Conservation (phyloP, 2,888 invertebrate species). For the Nysson spinosus region DNA sequence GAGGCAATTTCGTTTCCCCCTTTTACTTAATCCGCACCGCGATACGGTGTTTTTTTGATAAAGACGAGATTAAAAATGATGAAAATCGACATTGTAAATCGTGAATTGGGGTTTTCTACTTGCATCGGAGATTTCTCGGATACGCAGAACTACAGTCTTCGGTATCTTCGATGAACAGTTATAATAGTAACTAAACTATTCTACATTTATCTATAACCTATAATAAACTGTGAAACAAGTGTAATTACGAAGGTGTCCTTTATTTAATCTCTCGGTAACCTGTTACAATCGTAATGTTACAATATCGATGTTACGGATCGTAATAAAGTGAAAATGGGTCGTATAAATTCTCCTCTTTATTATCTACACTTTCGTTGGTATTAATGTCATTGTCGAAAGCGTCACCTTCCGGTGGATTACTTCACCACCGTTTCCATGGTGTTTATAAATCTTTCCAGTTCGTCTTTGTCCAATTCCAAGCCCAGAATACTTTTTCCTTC, state of each 20-base stretch:
- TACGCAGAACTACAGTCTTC: slow-evolving; percentile 68
- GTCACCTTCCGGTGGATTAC: slow-evolving; percentile 21
- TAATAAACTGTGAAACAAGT: slow-evolving; percentile 78
- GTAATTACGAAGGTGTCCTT: slow-evolving; percentile 61
- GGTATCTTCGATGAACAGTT: slow-evolving; percentile 76
- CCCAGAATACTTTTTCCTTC: slow-evolving; percentile 55
- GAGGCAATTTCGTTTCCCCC: slow-evolving; percentile 52
- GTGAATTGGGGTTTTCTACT: slow-evolving; percentile 56
- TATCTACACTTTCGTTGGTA: too few relatives aligned
- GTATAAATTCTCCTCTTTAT: background rate
- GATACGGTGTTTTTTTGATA: too few relatives aligned
- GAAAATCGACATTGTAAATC: slow-evolving; percentile 50
- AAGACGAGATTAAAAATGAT: too few relatives aligned
- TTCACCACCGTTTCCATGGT: slow-evolving; percentile 56
- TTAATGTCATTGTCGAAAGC: too few relatives aligned
- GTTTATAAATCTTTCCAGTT: slow-evolving; percentile 69
- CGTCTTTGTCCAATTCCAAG: slow-evolving; percentile 69
- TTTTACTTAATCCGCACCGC: slow-evolving; percentile 50
- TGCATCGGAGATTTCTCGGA: slow-evolving; percentile 64
- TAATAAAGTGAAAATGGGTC: background rate
- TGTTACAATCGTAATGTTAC: background rate
- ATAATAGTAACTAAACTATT: slow-evolving; percentile 77
- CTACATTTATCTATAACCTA: slow-evolving; percentile 78
- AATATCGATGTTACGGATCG: too few relatives aligned
- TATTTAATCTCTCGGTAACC: slow-evolving; percentile 35